A percentile compares a stretch with the other conserved stretches of the same genome.
phyloP scores from a whole-genome alignment of 2,888 invertebrate genomes.

The Callimorpha dominula region DNA sequence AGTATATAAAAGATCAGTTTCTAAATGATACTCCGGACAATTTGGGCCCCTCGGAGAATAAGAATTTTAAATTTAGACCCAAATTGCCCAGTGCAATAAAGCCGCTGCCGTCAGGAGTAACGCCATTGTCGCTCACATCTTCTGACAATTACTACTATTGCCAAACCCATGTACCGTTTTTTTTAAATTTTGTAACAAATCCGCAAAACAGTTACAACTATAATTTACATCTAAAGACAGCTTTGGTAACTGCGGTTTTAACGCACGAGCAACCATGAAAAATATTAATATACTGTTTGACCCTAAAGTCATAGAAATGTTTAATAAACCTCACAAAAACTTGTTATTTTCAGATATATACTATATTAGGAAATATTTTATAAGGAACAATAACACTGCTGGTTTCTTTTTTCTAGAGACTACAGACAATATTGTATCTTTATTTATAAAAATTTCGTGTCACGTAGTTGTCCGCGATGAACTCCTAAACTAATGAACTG shows the following conservation, averaged over 20 bases:
- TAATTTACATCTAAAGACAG: background rate
- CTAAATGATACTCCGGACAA: no score
- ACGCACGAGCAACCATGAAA: background rate
- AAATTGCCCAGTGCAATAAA: background rate
- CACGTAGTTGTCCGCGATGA: no score
- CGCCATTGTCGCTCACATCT: no score
- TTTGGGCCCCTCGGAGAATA: no score
- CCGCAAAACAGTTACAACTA: background rate
- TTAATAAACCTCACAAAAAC: no score
- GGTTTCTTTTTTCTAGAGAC: background rate
- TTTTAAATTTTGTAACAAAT: background rate
- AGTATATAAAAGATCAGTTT: no score
- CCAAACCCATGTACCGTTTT: background rate
- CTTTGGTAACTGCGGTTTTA: background rate
- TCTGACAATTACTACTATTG: background rate
- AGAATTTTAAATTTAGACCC: background rate
- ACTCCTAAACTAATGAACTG: no score
- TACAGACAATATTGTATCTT: background rate
- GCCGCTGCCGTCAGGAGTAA: no score
- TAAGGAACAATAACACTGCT: no score
- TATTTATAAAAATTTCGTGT: background rate
- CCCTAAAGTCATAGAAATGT: background rate
- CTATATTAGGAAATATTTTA: no score
- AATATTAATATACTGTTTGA: background rate
- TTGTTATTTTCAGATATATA: no score